These are phyloP conservation scores for Leptinotarsa tumamoca DNA, from an alignment of 2,888 invertebrate genomes.

Conservation along the genomic window DNA sequence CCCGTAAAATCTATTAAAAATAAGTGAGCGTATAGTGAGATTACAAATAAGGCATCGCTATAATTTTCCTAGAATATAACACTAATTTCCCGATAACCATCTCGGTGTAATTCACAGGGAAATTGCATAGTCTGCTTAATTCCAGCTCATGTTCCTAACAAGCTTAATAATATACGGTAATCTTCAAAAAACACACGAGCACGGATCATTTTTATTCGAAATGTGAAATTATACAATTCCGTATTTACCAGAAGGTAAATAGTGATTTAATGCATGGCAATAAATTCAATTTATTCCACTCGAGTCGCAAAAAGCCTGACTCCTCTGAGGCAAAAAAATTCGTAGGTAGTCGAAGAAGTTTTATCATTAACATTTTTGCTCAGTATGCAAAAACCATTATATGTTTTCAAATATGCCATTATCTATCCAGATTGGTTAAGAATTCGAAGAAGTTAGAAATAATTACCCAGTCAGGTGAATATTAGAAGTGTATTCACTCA, in stretches of 20 bases:
- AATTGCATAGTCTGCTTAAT: constrained; percentile 26
- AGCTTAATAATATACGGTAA: constrained; percentile 35
- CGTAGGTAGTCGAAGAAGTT: too few species aligned
- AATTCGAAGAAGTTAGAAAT: too few species aligned
- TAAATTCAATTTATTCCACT: constrained; percentile 10
- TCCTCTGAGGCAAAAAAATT: background rate
- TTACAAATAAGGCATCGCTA: constrained; percentile 18
- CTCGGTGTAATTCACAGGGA: constrained; percentile 28
- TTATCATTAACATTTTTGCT: too few species aligned
- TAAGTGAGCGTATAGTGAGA: constrained; percentile 18
- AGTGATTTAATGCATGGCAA: constrained; percentile 24
- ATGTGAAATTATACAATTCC: constrained; percentile 29
- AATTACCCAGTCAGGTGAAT: too few species aligned
- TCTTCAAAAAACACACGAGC: constrained; percentile 21
- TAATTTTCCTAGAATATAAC: constrained; percentile 25
- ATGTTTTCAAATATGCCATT: background rate
- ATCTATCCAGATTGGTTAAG: background rate
- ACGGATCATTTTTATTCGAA: constrained; percentile 30
- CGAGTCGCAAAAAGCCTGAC: background rate
- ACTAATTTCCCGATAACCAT: constrained; percentile 29
- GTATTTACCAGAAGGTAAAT: constrained; percentile 34
- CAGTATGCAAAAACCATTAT: background rate
- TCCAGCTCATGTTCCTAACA: constrained; percentile 27
- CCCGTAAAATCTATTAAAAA: constrained; percentile 17
- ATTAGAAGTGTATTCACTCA: too few species aligned